Evolutionary conservation across 1,140 invertebrate species (phyloP).

Genomic region (Dendroctonus valens): DNA sequence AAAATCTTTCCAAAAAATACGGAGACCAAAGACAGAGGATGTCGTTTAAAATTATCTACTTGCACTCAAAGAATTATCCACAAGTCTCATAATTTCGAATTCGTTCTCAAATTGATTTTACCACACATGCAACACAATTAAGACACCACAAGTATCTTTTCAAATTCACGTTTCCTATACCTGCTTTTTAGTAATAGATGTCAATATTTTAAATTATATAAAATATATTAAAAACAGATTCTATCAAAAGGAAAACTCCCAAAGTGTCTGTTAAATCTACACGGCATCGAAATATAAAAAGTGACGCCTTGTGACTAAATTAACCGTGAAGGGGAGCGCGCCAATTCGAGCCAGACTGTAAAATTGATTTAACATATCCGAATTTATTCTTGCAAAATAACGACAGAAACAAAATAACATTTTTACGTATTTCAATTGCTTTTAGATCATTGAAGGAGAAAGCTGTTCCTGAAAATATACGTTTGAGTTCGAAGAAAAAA

Average conservation of each 20-base stretch:
- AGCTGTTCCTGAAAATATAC: conserved; percentile 12
- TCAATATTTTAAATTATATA: conserved; percentile 16
- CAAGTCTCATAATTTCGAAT: too few species aligned
- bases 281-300: conserved; percentile 23
- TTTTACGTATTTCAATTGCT: conserved; percentile 21
- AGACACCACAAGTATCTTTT: too few species aligned
- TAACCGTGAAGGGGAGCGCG: conserved; percentile 26
- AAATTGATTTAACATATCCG: conserved; percentile 34
- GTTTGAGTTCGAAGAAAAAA: conserved; percentile 16
- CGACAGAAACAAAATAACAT: conserved; percentile 25
- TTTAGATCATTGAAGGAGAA: conserved; percentile 21
- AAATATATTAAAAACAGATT: not conserved
- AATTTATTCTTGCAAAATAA: conserved; percentile 22
- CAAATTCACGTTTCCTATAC: too few species aligned
- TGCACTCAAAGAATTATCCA: too few species aligned
- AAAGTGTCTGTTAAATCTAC: conserved; percentile 20
- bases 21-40: too few species aligned
- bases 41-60: too few species aligned
- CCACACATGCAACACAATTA: too few species aligned
- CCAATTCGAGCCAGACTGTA: conserved; percentile 23
- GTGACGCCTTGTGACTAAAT: conserved; percentile 21
- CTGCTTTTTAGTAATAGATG: not conserved
- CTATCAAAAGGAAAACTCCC: conserved; percentile 2
- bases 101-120: too few species aligned
- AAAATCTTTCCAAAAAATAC: too few species aligned